Evolutionary conservation across 2,797 vertebrate genomes (phyloP).

Genomic region (Lithobates sylvaticus): DNA sequence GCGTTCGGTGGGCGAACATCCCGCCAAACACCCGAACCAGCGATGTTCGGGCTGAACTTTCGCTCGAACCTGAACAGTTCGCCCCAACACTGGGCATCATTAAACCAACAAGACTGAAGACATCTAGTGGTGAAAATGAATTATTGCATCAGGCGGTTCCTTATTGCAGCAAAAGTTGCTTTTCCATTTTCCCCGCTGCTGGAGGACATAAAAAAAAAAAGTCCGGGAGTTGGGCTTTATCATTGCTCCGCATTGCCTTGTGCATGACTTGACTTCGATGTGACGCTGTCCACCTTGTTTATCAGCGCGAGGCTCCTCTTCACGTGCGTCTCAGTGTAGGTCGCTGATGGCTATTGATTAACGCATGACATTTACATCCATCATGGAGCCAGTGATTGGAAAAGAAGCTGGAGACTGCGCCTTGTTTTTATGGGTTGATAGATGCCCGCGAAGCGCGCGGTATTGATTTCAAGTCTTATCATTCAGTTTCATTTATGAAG

Average conservation of each 20-base stretch:
- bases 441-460: background rate
- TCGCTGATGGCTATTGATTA: constrained; percentile 61
- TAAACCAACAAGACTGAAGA: too few species aligned
- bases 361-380: constrained; percentile 56
- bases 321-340: constrained; percentile 29
- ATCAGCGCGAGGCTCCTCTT: background rate
- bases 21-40: too few species aligned
- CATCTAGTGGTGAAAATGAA: too few species aligned
- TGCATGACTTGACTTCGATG: background rate
- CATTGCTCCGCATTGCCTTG: background rate
- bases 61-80: too few species aligned
- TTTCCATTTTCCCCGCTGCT: too few species aligned
- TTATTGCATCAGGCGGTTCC: too few species aligned
- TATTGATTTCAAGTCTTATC: constrained; percentile 52
- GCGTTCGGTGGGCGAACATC: too few species aligned
- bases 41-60: too few species aligned
- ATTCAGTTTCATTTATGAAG: constrained; percentile 49
- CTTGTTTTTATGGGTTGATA: constrained; percentile 52
- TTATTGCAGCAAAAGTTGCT: too few species aligned
- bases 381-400: constrained; percentile 52
- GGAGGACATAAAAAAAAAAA: too few species aligned
- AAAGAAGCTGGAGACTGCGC: constrained; percentile 17
- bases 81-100: too few species aligned
- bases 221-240: background rate
- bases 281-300: background rate